A percentile compares a stretch with the other conserved stretches of the same genome.
Conservation (phyloP, 2,888 invertebrate genomes). For the Xestia c-nigrum region DNA sequence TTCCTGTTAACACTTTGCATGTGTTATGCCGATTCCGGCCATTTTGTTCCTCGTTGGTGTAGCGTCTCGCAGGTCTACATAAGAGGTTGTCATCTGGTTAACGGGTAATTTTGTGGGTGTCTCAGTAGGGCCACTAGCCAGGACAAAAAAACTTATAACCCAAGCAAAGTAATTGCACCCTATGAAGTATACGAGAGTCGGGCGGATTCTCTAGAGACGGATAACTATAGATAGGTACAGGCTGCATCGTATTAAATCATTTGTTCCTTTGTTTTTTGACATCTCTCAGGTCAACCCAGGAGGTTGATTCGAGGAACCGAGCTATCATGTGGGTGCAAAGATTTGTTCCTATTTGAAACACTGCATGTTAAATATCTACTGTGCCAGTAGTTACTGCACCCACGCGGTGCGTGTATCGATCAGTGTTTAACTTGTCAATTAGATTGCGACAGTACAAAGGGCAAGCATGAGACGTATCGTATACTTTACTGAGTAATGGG, state of each 20-base stretch:
- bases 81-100: not conserved
- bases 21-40: no score
- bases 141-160: no score
- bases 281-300: not conserved
- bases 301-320: not conserved
- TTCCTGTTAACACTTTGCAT: not conserved
- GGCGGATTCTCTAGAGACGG: not conserved
- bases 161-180: not conserved
- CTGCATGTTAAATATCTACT: not conserved
- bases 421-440: slow-evolving; percentile 26
- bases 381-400: not conserved
- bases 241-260: not conserved
- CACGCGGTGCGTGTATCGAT: slow-evolving; percentile 5
- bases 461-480: slow-evolving; percentile 1
- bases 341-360: not conserved
- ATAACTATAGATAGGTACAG: not conserved
- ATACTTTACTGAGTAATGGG: not conserved
- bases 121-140: not conserved
- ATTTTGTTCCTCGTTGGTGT: not conserved
- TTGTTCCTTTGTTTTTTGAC: not conserved
- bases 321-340: not conserved
- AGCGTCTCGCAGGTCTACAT: not conserved
- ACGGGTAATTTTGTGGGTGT: not conserved
- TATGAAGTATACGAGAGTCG: not conserved
- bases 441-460: slow-evolving; percentile 35